A percentile compares a stretch with the other conserved stretches of the same genome.
phyloP scores from a whole-genome alignment of 2,113 vertebrate species.

The Pionites leucogaster region DNA sequence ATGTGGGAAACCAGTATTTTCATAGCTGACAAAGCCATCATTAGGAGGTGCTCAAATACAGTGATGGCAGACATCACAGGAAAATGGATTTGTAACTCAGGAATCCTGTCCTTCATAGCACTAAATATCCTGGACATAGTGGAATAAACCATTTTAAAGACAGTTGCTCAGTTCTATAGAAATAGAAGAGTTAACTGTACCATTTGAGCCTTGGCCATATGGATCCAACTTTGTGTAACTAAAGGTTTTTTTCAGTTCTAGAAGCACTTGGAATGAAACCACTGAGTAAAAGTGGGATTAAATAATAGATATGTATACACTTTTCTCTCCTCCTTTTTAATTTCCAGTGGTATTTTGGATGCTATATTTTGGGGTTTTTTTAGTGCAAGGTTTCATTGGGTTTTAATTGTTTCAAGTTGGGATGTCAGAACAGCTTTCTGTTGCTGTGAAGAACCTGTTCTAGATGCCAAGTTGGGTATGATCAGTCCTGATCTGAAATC shows the following conservation, averaged over 20 bases:
- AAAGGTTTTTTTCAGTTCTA: background rate
- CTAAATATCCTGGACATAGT: background rate
- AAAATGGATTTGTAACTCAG: background rate
- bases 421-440: background rate
- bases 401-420: background rate
- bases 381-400: background rate
- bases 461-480: background rate
- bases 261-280: background rate
- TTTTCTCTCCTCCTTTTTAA: rapidly evolving
- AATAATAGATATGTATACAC: background rate
- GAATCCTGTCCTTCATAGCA: background rate
- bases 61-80: background rate
- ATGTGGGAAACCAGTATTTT: background rate
- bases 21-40: background rate
- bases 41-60: background rate
- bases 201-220: background rate
- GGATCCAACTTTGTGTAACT: background rate
- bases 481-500: background rate
- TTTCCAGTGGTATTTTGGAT: background rate
- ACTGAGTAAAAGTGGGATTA: background rate
- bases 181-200: background rate
- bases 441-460: background rate
- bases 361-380: background rate
- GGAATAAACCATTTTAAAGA: background rate
- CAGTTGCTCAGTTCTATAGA: background rate